Evolutionary conservation across 2,113 vertebrate genomes (phyloP).

Genomic region (Microtus ochrogaster): DNA sequence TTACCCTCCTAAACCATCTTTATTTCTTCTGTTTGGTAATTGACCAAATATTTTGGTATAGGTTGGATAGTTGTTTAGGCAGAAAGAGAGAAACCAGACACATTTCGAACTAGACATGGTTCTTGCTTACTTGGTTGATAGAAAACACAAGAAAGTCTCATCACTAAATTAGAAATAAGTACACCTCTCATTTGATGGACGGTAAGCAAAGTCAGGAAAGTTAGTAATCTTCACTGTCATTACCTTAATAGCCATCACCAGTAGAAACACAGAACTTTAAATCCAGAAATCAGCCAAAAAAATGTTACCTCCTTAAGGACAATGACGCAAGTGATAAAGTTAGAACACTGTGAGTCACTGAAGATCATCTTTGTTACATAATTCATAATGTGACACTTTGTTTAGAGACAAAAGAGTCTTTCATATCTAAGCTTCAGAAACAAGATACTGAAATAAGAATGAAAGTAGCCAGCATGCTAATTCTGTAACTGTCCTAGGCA

Average conservation of each 20-base stretch:
- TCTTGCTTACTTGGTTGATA: constrained; percentile 4
- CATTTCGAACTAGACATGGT: not conserved
- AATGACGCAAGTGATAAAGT: constrained; percentile 67
- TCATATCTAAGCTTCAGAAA: constrained; percentile 54
- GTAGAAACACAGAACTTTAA: constrained; percentile 48
- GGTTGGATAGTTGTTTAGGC: constrained; percentile 20
- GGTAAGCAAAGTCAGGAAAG: constrained; percentile 11
- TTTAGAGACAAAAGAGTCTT: constrained; percentile 44
- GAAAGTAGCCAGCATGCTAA: constrained; percentile 54
- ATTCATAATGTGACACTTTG: constrained; percentile 52
- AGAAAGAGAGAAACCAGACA: not conserved
- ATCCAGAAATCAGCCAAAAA: constrained; percentile 56
- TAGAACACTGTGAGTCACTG: constrained; percentile 67
- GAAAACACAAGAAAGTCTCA: constrained; percentile 22
- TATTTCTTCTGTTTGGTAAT: constrained; percentile 21
- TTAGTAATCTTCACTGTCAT: not conserved
- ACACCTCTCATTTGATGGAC: not conserved
- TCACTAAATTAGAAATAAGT: constrained; percentile 47
- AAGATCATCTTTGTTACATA: constrained; percentile 66
- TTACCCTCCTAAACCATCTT: not conserved
- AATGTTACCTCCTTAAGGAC: constrained; percentile 17
- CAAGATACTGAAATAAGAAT: constrained; percentile 54
- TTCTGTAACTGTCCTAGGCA: not conserved
- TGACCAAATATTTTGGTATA: constrained; percentile 49
- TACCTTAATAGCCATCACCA: not conserved